These are phyloP conservation scores for Catharus fuscescens DNA, from an alignment of 2,113 vertebrate species.

Conservation along the genomic window DNA sequence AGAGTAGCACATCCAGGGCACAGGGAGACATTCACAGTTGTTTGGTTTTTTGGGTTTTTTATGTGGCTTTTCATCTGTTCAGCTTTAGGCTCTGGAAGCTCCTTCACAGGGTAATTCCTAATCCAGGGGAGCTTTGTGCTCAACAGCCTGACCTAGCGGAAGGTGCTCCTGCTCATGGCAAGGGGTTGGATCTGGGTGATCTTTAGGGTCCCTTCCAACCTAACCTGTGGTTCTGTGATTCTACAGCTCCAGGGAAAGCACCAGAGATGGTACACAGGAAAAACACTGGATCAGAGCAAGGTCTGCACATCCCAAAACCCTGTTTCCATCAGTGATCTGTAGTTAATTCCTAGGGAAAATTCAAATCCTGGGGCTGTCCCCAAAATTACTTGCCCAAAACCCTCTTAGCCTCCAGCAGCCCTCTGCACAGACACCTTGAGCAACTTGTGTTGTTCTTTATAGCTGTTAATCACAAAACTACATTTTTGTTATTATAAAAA, in stretches of 20 bases:
- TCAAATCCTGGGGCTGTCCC: rapidly evolving
- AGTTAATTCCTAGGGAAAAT: neutral
- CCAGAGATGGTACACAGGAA: neutral
- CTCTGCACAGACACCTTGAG: neutral
- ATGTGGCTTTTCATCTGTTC: neutral
- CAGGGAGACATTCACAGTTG: neutral
- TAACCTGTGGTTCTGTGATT: neutral
- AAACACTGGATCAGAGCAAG: neutral
- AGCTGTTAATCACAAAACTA: neutral
- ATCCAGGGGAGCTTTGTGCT: neutral
- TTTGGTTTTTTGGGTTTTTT: too few relatives aligned
- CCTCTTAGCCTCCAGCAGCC: neutral
- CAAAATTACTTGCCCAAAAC: neutral
- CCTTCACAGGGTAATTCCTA: neutral
- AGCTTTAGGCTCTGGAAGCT: neutral
- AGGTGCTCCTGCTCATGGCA: neutral
- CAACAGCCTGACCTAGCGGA: neutral
- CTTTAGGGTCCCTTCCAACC: neutral
- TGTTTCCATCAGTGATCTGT: neutral
- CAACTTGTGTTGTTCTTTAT: neutral
- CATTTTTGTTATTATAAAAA: neutral
- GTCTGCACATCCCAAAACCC: neutral
- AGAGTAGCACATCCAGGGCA: rapidly evolving
- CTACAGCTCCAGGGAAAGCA: rapidly evolving
- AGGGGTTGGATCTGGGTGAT: neutral